Evolutionary conservation across 1,140 invertebrate species (phyloP).

Genomic region (Chymomyza costata): DNA sequence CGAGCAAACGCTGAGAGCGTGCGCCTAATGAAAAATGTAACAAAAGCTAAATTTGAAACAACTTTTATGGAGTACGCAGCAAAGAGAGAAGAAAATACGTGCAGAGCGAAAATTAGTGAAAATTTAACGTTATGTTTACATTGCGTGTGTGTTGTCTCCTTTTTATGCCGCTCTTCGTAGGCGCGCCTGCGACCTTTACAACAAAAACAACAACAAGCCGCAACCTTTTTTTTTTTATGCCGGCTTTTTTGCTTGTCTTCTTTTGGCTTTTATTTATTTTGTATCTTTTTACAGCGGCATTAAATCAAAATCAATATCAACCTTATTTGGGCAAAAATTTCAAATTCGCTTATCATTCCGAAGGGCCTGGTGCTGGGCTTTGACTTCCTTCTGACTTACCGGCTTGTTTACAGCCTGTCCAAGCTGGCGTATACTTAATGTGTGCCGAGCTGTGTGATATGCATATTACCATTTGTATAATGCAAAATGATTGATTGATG

Average conservation of each 20-base stretch:
- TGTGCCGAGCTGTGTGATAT: constrained; percentile 39
- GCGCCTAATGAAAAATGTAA: constrained; percentile 11
- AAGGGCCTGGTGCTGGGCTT: constrained; percentile 9
- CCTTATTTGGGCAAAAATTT: constrained; percentile 47
- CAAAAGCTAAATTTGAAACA: constrained; percentile 6
- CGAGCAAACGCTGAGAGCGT: background rate
- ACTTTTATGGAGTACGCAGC: background rate
- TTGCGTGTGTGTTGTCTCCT: constrained; percentile 12
- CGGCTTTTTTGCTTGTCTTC: constrained; percentile 3
- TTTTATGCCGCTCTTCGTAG: no score
- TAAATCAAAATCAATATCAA: constrained; percentile 56
- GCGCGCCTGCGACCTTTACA: background rate
- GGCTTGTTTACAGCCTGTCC: constrained; percentile 19
- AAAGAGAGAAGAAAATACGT: constrained; percentile 14
- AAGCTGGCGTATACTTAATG: constrained; percentile 56
- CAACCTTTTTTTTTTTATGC: background rate
- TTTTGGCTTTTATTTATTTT: constrained; percentile 42
- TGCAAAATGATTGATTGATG: constrained; percentile 57
- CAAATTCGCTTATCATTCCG: constrained; percentile 38
- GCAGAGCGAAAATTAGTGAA: background rate
- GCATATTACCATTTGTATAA: constrained; percentile 17
- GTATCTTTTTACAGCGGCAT: constrained; percentile 27
- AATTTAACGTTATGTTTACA: constrained; percentile 38
- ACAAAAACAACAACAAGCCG: constrained; percentile 21
- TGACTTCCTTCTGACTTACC: constrained; percentile 14